Conservation (phyloP, 2,113 vertebrate species). For the Callipepla californica region DNA sequence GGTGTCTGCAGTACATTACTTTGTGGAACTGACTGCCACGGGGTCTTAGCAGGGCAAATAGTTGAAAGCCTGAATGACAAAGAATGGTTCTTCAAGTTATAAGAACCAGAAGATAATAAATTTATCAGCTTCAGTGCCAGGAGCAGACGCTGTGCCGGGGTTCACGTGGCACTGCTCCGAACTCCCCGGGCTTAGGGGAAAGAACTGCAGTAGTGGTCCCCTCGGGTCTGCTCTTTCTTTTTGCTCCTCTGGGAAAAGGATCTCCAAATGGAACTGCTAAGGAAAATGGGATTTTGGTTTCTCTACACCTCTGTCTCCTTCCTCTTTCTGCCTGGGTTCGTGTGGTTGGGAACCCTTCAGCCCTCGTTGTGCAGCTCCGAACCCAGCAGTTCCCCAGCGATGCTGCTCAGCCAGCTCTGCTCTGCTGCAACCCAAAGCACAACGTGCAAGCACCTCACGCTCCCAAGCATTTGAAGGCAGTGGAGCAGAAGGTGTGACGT, state of each 20-base stretch:
- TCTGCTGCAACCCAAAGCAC: not conserved
- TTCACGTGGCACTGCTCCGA: not conserved
- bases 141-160: not conserved
- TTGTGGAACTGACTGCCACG: not conserved
- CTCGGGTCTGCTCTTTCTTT: not conserved
- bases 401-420: fast-evolving
- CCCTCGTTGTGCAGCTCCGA: not conserved
- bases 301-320: not conserved
- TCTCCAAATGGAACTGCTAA: not conserved
- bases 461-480: not conserved
- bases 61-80: not conserved
- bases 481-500: not conserved
- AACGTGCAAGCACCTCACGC: not conserved
- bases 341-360: fast-evolving
- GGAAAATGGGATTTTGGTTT: not conserved
- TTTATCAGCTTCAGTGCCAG: not conserved
- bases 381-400: not conserved
- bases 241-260: not conserved
- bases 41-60: conserved; percentile 21
- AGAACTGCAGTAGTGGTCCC: not conserved
- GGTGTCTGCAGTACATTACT: not conserved
- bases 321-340: not conserved
- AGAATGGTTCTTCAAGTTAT: not conserved
- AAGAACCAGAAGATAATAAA: not conserved
- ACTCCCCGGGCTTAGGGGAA: not conserved